Percentiles rank a stretch among this genome's conserved stretches.
phyloP scores from a whole-genome alignment of 2,888 invertebrate species.

The Andrena fulva region DNA sequence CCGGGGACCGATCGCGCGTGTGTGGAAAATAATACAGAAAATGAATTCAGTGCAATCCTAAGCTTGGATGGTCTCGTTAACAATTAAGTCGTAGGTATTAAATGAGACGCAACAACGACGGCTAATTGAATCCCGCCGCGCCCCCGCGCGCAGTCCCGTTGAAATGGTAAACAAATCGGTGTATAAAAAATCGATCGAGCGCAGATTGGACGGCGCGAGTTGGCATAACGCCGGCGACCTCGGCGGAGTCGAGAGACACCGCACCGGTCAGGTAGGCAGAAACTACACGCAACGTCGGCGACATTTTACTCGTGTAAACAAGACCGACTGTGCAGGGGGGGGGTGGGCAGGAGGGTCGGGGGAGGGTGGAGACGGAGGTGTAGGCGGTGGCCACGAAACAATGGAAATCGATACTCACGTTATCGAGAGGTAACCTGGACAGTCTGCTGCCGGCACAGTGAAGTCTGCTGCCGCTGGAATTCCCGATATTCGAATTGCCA shows the following conservation, averaged over 20 bases:
- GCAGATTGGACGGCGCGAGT: not conserved
- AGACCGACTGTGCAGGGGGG: not conserved
- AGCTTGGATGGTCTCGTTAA: too few species aligned
- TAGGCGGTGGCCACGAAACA: conserved; percentile 38
- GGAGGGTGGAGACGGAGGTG: conserved; percentile 16
- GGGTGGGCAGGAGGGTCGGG: not conserved
- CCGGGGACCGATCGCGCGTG: not conserved
- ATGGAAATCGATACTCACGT: conserved; percentile 76
- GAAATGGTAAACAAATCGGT: not conserved
- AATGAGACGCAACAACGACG: not conserved
- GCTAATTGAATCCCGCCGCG: not conserved
- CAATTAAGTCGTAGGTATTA: too few species aligned
- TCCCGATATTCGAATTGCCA: conserved; percentile 55
- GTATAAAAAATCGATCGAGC: conserved; percentile 3
- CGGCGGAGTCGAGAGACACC: not conserved
- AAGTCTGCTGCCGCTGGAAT: conserved; percentile 73
- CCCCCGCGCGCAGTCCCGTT: not conserved
- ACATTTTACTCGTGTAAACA: conserved; percentile 34
- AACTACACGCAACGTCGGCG: not conserved
- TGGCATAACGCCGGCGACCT: conserved; percentile 33
- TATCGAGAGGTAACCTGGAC: conserved; percentile 81
- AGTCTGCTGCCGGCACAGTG: conserved; percentile 81
- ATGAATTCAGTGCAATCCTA: too few species aligned
- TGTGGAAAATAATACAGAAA: not conserved
- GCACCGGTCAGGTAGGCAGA: not conserved